A percentile compares a stretch with the other conserved stretches of the same genome.
phyloP scores from a whole-genome alignment of 2,113 vertebrate species.

The Cyanocitta stelleri region DNA sequence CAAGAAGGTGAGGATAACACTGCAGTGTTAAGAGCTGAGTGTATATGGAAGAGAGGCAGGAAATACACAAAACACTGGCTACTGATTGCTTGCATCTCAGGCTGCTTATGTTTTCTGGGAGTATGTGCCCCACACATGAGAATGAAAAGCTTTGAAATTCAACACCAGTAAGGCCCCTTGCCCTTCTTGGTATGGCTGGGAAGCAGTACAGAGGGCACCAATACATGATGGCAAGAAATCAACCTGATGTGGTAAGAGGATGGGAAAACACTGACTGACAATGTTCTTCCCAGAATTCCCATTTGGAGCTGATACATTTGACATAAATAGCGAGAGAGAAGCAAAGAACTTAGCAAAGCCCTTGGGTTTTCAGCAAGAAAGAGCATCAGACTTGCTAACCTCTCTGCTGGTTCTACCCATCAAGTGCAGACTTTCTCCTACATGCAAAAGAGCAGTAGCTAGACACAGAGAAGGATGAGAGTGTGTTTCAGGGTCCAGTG shows the following conservation, averaged over 20 bases:
- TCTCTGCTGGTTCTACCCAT: not conserved
- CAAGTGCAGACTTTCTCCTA: not conserved
- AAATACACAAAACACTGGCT: not conserved
- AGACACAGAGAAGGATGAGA: not conserved
- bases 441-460: not conserved
- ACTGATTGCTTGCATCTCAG: not conserved
- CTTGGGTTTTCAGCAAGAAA: not conserved
- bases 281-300: not conserved
- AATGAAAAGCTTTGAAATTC: not conserved
- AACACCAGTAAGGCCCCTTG: not conserved
- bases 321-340: not conserved
- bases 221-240: not conserved
- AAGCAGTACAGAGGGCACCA: not conserved
- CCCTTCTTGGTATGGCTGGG: not conserved
- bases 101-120: not conserved
- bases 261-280: not conserved
- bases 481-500: not conserved
- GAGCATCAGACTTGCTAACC: not conserved
- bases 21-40: not conserved
- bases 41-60: not conserved
- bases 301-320: not conserved
- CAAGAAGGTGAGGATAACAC: not conserved
- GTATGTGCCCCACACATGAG: not conserved
- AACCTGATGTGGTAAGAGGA: not conserved
- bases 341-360: not conserved